These are phyloP conservation scores for Lineus longissimus DNA, from an alignment of 1,140 invertebrate genomes.

Conservation along the genomic window DNA sequence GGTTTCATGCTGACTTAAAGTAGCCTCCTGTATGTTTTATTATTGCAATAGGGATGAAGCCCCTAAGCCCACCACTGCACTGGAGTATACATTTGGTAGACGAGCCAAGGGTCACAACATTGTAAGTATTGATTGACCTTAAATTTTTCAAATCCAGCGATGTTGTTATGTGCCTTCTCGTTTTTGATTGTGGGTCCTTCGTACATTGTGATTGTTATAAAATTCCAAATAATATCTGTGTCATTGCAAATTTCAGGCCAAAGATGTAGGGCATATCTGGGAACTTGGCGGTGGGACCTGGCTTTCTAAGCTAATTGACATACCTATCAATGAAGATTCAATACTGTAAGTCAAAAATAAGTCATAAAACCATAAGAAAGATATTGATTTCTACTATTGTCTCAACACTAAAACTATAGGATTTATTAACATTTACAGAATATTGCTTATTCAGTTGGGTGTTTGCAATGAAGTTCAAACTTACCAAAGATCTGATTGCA, in stretches of 20 bases:
- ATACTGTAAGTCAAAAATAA: conserved; percentile 50
- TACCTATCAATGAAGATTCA: conserved; percentile 57
- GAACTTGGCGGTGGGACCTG: conserved; percentile 74
- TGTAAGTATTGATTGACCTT: conserved; percentile 55
- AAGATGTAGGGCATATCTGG: conserved; percentile 83
- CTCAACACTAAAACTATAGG: no score
- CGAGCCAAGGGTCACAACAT: conserved; percentile 68
- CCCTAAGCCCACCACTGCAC: conserved; percentile 72
- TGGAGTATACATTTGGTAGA: conserved; percentile 82
- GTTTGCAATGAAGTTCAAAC: no score
- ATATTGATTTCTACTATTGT: no score
- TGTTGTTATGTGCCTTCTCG: not conserved
- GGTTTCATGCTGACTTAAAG: no score
- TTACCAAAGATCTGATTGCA: no score
- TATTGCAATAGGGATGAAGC: conserved; percentile 61
- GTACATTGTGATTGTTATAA: not conserved
- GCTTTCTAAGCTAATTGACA: conserved; percentile 57
- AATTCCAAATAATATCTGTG: not conserved
- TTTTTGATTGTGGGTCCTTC: not conserved
- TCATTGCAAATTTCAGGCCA: conserved; percentile 56
- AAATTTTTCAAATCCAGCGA: conserved; percentile 10
- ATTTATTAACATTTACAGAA: no score
- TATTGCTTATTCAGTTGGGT: no score
- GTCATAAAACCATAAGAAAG: not conserved
- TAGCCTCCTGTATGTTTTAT: no score